phyloP scores from a whole-genome alignment of 2,113 vertebrate species.

The Microtus oregoni region DNA sequence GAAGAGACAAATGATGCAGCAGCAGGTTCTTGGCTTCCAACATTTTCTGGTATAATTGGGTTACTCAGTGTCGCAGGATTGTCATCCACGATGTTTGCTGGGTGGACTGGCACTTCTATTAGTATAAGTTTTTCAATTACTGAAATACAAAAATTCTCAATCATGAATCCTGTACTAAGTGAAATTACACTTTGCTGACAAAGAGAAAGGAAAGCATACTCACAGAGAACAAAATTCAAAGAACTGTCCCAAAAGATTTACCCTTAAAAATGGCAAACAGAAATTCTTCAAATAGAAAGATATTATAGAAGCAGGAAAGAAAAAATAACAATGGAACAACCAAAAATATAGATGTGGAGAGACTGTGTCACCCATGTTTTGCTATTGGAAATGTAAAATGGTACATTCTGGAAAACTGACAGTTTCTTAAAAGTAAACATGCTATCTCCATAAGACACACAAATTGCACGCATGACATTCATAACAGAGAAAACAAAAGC shows the following conservation, averaged over 20 bases:
- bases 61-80: background rate
- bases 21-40: conserved; percentile 55
- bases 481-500: conserved; percentile 41
- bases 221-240: conserved; percentile 28
- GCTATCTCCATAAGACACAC: background rate
- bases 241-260: background rate
- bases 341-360: conserved; percentile 9
- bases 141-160: conserved; percentile 62
- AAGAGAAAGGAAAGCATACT: conserved; percentile 35
- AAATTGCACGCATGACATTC: background rate
- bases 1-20: conserved; percentile 69
- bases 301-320: conserved; percentile 32
- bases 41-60: conserved; percentile 12
- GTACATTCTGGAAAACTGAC: conserved; percentile 5
- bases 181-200: conserved; percentile 41
- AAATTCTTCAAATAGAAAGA: conserved; percentile 3
- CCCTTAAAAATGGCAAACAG: background rate
- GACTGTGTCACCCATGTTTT: background rate
- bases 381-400: background rate
- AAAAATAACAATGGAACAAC: background rate
- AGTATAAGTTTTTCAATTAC: conserved; percentile 37
- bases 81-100: conserved; percentile 45
- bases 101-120: background rate
- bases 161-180: background rate
- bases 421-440: conserved; percentile 60